These are phyloP conservation scores for Sebastes iracundus DNA, from an alignment of 2,797 vertebrate genomes.

Conservation along the genomic window DNA sequence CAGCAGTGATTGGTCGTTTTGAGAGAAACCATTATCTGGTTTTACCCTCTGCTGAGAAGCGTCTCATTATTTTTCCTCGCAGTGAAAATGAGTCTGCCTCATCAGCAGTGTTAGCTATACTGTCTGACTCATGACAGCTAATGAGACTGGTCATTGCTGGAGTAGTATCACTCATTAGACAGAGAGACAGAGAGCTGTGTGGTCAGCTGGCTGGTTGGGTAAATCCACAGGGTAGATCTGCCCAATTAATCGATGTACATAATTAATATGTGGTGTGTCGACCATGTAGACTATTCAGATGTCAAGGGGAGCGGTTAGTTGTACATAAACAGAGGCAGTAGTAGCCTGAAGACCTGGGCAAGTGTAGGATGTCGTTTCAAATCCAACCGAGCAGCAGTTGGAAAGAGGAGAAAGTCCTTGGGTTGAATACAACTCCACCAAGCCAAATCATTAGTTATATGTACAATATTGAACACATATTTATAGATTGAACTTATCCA, in stretches of 20 bases:
- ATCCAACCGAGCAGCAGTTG: not conserved
- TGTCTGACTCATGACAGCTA: constrained; percentile 2
- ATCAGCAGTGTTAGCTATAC: not conserved
- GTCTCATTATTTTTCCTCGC: constrained; percentile 26
- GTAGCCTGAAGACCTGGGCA: not conserved
- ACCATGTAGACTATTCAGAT: not conserved
- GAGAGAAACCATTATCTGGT: constrained; percentile 13
- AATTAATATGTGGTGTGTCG: not conserved
- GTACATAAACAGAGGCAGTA: not conserved
- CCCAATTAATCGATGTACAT: not conserved
- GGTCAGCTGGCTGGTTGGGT: not conserved
- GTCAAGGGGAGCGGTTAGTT: not conserved
- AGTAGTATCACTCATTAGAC: constrained; percentile 5
- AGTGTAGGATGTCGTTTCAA: not conserved
- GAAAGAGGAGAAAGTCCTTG: not conserved
- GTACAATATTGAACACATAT: not conserved
- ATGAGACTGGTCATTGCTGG: not conserved
- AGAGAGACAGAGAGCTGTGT: not conserved
- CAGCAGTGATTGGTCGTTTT: constrained; percentile 3
- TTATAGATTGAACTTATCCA: not conserved
- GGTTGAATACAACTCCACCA: not conserved
- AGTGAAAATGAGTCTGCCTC: constrained; percentile 9
- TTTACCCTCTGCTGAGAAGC: not conserved
- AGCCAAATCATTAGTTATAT: not conserved
- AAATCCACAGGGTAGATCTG: not conserved